Conservation (phyloP, 2,797 vertebrate species). For the Spinus olivaceus region DNA sequence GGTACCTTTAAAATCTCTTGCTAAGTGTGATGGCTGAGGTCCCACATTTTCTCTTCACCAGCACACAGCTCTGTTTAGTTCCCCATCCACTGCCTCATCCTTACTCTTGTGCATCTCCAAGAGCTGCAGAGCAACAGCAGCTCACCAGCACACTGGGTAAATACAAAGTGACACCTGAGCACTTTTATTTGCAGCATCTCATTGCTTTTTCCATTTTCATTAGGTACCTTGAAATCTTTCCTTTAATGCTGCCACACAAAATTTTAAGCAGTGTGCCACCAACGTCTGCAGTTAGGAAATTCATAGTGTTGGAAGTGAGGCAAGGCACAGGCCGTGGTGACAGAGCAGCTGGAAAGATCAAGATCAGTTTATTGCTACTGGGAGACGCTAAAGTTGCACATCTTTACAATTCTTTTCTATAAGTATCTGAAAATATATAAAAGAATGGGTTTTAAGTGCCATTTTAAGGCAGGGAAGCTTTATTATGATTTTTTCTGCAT, state of each 20-base stretch:
- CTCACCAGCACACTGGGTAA: background rate
- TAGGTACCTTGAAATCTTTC: background rate
- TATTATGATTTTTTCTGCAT: background rate
- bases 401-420: background rate
- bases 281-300: background rate
- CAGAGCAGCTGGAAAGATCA: background rate
- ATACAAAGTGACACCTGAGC: background rate
- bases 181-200: background rate
- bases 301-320: background rate
- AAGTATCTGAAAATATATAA: background rate
- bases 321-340: fast-evolving
- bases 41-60: background rate
- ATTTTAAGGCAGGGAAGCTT: background rate
- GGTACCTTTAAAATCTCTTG: background rate
- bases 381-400: background rate
- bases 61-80: background rate
- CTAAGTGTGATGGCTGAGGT: background rate
- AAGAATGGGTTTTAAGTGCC: background rate
- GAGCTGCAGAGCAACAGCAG: background rate
- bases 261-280: background rate
- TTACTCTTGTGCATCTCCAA: background rate
- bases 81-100: background rate
- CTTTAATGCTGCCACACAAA: background rate
- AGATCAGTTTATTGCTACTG: background rate
- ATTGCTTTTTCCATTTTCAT: background rate